phyloP scores from a whole-genome alignment of 2,888 invertebrate genomes.

The Dynastes maya region DNA sequence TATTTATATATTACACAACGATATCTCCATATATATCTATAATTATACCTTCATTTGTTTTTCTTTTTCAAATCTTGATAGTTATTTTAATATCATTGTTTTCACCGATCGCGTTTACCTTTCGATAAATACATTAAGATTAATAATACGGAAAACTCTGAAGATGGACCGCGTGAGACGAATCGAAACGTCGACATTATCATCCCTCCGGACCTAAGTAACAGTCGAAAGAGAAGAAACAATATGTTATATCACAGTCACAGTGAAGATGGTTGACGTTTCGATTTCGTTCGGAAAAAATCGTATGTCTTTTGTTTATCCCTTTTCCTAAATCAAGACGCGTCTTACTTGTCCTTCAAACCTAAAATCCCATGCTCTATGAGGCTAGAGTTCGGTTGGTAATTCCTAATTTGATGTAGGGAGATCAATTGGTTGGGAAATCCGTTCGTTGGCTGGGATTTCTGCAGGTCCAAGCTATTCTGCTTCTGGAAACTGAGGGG shows the following conservation, averaged over 20 bases:
- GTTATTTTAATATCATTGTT: constrained; percentile 19
- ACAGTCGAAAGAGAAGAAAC: constrained; percentile 36
- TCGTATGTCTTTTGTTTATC: constrained; percentile 11
- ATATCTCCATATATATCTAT: constrained; percentile 3
- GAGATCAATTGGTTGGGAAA: constrained; percentile 96
- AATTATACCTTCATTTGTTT: too few species aligned
- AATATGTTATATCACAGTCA: constrained; percentile 42
- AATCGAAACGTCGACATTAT: constrained; percentile 41
- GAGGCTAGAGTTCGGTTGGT: constrained; percentile 86
- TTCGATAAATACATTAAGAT: background rate
- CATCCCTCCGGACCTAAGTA: constrained; percentile 35
- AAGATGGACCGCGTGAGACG: constrained; percentile 37
- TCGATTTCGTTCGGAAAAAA: constrained; percentile 10
- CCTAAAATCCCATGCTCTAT: constrained; percentile 72
- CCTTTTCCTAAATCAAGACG: background rate
- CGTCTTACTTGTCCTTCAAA: constrained; percentile 68
- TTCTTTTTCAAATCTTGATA: constrained; percentile 15
- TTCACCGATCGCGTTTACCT: background rate
- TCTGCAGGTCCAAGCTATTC: constrained; percentile 71
- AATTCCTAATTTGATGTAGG: constrained; percentile 96
- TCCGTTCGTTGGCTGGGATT: constrained; percentile 75
- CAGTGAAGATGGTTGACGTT: constrained; percentile 43
- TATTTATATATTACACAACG: constrained; percentile 21
- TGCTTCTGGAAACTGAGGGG: constrained; percentile 91
- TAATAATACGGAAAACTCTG: constrained; percentile 30